Percentiles rank a stretch among this genome's conserved stretches.
Conservation (phyloP, 2,888 invertebrate genomes). For the Trissonchulus sp. region DNA sequence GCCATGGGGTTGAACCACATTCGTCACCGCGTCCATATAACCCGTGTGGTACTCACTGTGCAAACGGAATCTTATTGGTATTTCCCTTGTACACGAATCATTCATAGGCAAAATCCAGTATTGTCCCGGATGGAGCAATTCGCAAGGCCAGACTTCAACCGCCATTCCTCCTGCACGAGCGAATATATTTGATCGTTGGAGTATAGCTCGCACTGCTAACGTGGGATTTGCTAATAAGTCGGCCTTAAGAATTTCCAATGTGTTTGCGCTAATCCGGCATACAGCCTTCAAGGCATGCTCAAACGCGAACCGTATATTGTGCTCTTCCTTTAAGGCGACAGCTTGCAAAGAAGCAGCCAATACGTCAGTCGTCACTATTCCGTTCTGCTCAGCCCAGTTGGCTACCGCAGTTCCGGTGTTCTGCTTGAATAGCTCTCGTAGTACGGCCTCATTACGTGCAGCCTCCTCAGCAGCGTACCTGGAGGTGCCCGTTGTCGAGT, state of each 20-base stretch:
- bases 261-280: background rate
- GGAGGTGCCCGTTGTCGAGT: too few species aligned
- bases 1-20: background rate
- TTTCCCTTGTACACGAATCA: background rate
- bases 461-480: too few species aligned
- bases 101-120: too few species aligned
- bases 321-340: background rate
- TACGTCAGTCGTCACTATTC: background rate
- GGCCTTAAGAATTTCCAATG: background rate
- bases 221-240: too few species aligned
- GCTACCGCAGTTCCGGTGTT: too few species aligned
- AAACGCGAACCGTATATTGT: conserved; percentile 12
- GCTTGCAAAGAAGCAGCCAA: conserved; percentile 14
- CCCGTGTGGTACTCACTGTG: background rate
- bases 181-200: background rate
- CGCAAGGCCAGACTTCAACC: conserved; percentile 1
- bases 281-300: background rate
- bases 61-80: background rate
- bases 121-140: background rate
- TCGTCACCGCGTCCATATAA: background rate
- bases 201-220: conserved; percentile 1
- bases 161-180: background rate
- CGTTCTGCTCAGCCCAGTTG: too few species aligned
- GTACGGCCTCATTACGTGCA: too few species aligned
- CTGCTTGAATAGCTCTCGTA: too few species aligned